Conservation (phyloP, 1,140 invertebrate species). For the Pogonus chalceus region DNA sequence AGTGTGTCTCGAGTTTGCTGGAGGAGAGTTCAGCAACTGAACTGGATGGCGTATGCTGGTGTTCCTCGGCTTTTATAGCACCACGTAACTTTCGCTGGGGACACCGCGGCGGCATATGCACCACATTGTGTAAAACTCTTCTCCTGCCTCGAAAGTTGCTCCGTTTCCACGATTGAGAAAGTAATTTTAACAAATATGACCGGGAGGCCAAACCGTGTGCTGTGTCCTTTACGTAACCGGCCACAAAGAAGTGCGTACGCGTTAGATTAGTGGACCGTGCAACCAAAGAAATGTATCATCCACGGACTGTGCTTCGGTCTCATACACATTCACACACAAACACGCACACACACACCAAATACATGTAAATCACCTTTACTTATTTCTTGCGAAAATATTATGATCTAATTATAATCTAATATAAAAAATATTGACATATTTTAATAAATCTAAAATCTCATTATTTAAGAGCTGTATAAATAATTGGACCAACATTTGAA, state of each 20-base stretch:
- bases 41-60: conserved; percentile 56
- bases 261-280: neutral
- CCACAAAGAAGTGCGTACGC: conserved; percentile 1
- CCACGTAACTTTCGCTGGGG: conserved; percentile 38
- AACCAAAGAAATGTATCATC: neutral
- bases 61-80: conserved; percentile 50
- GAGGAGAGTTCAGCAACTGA: conserved; percentile 53
- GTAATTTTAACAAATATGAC: conserved; percentile 25
- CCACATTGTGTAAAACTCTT: conserved; percentile 21
- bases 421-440: too few relatives aligned
- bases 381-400: too few relatives aligned
- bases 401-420: too few relatives aligned
- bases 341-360: too few relatives aligned
- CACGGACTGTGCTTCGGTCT: neutral
- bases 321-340: neutral
- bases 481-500: too few relatives aligned
- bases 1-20: conserved; percentile 37
- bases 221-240: conserved; percentile 31
- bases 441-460: too few relatives aligned
- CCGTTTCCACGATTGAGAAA: conserved; percentile 30
- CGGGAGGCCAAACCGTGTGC: conserved; percentile 34
- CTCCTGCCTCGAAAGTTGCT: conserved; percentile 22
- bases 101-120: conserved; percentile 17
- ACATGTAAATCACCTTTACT: too few relatives aligned
- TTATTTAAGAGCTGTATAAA: too few relatives aligned